Conservation (phyloP, 2,797 vertebrate genomes). For the Anguilla anguilla region DNA sequence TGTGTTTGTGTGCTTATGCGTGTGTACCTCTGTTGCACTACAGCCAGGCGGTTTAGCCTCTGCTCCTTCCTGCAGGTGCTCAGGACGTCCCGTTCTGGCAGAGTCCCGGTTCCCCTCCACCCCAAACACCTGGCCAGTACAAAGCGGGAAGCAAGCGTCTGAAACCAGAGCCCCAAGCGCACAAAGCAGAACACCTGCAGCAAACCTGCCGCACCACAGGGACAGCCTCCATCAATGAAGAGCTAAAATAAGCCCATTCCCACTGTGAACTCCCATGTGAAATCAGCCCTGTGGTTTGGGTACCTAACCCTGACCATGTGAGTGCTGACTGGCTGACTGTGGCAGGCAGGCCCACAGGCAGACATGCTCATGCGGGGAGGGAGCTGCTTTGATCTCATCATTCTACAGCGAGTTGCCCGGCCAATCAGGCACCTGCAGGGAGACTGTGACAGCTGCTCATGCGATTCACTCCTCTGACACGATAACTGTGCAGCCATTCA, state of each 20-base stretch:
- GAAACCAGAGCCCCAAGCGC: neutral
- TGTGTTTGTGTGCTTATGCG: neutral
- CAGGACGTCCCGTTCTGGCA: constrained; percentile 74
- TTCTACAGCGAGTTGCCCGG: too few relatives aligned
- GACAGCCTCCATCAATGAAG: neutral
- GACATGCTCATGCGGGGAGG: too few relatives aligned
- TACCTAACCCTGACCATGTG: too few relatives aligned
- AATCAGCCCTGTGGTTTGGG: too few relatives aligned
- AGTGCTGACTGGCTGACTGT: too few relatives aligned
- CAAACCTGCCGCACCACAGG: neutral
- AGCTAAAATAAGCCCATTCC: neutral
- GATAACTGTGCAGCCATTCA: too few relatives aligned
- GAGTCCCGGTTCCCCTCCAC: constrained; percentile 87
- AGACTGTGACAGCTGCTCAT: too few relatives aligned
- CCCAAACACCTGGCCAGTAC: constrained; percentile 86
- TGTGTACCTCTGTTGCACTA: constrained; percentile 57
- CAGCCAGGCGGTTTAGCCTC: constrained; percentile 49
- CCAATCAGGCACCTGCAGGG: too few relatives aligned
- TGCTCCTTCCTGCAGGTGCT: constrained; percentile 73
- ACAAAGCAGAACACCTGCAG: neutral
- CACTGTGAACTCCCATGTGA: too few relatives aligned
- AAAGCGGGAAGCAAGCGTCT: constrained; percentile 31
- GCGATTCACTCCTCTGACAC: too few relatives aligned
- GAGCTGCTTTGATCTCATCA: too few relatives aligned
- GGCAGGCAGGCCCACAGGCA: too few relatives aligned